A percentile compares a stretch with the other conserved stretches of the same genome.
Evolutionary conservation across 92 coral and sea anemone species (phyloP).

Genomic region (Palythoa heliodiscus): DNA sequence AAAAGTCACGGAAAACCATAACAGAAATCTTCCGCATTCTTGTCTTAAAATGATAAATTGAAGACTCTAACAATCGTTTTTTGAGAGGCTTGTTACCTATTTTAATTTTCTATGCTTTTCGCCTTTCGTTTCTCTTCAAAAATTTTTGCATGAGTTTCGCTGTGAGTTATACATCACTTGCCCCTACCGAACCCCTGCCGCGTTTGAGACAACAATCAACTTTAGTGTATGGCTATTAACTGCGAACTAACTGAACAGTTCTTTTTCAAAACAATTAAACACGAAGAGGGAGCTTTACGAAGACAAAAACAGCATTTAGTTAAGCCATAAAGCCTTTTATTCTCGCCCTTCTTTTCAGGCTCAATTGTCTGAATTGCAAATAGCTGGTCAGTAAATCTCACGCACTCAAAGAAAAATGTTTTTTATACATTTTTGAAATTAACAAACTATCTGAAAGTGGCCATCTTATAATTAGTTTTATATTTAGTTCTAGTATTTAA

Average conservation of each 20-base stretch:
- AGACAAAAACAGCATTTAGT: conserved; percentile 2
- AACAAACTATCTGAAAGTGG: background rate
- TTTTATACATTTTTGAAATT: background rate
- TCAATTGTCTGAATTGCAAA: background rate
- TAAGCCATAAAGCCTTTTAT: background rate
- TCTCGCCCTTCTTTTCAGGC: background rate
- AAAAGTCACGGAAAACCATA: background rate
- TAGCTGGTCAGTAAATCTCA: background rate
- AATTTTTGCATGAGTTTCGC: background rate
- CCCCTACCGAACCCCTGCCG: background rate
- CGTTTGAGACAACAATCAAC: background rate
- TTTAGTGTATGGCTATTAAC: background rate
- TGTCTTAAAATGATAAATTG: background rate
- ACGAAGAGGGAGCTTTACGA: background rate
- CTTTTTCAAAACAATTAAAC: background rate
- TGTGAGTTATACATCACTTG: background rate
- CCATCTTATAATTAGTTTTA: no score
- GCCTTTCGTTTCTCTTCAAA: background rate
- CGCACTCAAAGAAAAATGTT: background rate
- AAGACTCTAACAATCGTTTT: background rate
- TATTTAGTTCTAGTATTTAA: no score
- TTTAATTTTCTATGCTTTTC: background rate
- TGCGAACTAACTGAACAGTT: background rate
- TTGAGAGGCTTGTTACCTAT: background rate
- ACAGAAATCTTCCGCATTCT: conserved; percentile 1